Evolutionary conservation across 2,113 vertebrate species (phyloP), one percentile per base, ranked within the genome.

Genomic region (Axis porcinus): DNA sequence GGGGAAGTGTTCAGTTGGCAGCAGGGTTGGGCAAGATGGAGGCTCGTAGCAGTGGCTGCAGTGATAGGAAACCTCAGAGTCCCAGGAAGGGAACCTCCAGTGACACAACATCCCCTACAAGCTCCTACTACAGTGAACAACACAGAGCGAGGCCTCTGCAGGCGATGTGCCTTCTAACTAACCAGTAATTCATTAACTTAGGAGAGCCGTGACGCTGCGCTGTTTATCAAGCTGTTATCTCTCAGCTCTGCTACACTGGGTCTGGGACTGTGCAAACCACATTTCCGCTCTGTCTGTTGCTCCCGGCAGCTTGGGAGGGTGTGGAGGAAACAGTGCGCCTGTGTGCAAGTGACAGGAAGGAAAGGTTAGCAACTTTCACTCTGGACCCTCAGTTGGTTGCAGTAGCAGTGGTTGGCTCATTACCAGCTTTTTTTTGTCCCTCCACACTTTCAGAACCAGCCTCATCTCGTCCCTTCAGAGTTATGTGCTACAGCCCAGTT

Each of bases 31-130:
- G 52, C 62, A 97, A 97, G 86, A 58, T 10, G 76, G 33, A 81
- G 28, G 28, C 25, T 43, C 30, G 47, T 25, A 36, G 55, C 30
- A 33, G 67, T 28, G 81, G 47, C 33, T 74, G 58, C 79, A 58
- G 16, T 86, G 54, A 93, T 91, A 55, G 60, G 91, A 97, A 93
- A 96, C 64, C 28, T 57, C 60, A 28, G 58, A 84, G 86, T 47
- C 54, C 30, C 36, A 91, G 91, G 50, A 95, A 94, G 19, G 88
- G 85, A 94, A 95, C 70, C 55, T 92, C 40, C 21, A 60, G 43
- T 89, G 86, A 96, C 50, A 95, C 62, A 95, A 87, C 50, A 94
- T 94, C 82, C 74, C 64, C 70, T 89, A 36, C 23, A 50, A 45
- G 36, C n/a, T 84, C 50, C 55, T 85, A 79, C 43, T 74, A 60